Percentiles rank a stretch among this genome's conserved stretches.
These are phyloP conservation scores for Gryllus longicercus DNA, from an alignment of 2,888 invertebrate species.

Conservation along the genomic window DNA sequence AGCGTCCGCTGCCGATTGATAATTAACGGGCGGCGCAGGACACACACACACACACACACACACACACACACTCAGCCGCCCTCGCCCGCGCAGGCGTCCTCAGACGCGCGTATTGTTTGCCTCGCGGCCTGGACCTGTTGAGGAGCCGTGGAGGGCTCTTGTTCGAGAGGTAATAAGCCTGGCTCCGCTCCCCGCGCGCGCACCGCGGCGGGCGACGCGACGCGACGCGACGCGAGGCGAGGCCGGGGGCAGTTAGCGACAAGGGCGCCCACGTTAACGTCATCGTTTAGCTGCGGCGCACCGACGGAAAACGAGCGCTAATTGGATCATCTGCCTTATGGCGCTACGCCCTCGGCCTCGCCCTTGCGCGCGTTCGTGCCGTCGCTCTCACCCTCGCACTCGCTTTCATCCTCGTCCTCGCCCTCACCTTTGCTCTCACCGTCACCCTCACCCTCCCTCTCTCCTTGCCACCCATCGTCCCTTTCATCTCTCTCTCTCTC, in stretches of 20 bases:
- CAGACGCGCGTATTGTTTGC: not conserved
- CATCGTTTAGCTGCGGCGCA: not conserved
- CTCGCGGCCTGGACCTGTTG: not conserved
- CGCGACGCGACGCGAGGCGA: not conserved
- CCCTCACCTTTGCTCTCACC: too few relatives aligned
- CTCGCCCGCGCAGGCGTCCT: not conserved
- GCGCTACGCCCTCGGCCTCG: too few relatives aligned
- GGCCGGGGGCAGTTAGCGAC: not conserved
- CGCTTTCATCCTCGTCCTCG: too few relatives aligned
- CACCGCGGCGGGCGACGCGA: too few relatives aligned
- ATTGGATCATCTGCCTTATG: not conserved
- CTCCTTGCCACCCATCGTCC: too few relatives aligned
- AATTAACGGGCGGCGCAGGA: not conserved
- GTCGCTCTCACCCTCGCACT: too few relatives aligned
- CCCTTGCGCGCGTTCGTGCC: too few relatives aligned
- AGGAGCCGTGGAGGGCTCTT: not conserved
- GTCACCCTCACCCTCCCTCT: too few relatives aligned
- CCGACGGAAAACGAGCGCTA: not conserved
- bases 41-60: not conserved
- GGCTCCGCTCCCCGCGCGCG: not conserved
- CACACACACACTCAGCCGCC: not conserved
- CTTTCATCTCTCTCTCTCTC: too few relatives aligned
- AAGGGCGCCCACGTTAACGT: not conserved
- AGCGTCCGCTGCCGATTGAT: not conserved
- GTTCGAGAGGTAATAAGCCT: not conserved